Percentiles rank a stretch among this genome's conserved stretches.
Evolutionary conservation across 2,797 vertebrate genomes (phyloP).

Genomic region (Serranus cabrilla): DNA sequence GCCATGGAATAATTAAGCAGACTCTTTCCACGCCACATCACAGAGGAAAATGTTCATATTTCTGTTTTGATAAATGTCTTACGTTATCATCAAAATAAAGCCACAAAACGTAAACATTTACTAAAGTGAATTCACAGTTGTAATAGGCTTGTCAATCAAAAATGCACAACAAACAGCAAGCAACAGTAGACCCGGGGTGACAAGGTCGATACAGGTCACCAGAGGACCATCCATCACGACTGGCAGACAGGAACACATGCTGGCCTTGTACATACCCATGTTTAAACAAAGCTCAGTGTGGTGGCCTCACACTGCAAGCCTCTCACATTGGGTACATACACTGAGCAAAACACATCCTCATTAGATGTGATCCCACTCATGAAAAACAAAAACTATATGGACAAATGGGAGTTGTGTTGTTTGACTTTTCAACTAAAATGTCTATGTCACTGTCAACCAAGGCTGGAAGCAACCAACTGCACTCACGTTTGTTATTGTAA

Average conservation of each 20-base stretch:
- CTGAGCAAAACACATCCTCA: conserved; percentile 22
- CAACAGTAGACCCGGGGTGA: conserved; percentile 52
- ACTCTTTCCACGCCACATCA: conserved; percentile 70
- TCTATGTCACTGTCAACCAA: neutral
- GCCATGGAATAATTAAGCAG: conserved; percentile 68
- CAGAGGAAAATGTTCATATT: conserved; percentile 65
- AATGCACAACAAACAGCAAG: conserved; percentile 52
- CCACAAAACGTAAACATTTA: conserved; percentile 1
- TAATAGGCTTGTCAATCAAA: conserved; percentile 67
- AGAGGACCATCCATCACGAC: conserved; percentile 73
- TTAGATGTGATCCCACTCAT: neutral
- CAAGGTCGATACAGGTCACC: conserved; percentile 69
- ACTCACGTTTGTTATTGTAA: neutral
- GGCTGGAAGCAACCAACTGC: neutral
- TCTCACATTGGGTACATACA: conserved; percentile 12
- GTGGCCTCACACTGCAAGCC: conserved; percentile 32
- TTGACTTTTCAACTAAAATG: neutral
- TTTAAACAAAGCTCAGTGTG: conserved; percentile 60
- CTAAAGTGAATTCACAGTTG: conserved; percentile 31
- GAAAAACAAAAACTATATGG: neutral
- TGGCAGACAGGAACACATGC: conserved; percentile 67
- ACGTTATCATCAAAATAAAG: neutral
- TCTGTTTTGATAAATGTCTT: conserved; percentile 39
- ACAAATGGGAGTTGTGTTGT: neutral
- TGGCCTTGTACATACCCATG: conserved; percentile 51